Base-by-base conservation (phyloP, 2,113 vertebrate genomes). In the Phoenicopterus ruber region DNA sequence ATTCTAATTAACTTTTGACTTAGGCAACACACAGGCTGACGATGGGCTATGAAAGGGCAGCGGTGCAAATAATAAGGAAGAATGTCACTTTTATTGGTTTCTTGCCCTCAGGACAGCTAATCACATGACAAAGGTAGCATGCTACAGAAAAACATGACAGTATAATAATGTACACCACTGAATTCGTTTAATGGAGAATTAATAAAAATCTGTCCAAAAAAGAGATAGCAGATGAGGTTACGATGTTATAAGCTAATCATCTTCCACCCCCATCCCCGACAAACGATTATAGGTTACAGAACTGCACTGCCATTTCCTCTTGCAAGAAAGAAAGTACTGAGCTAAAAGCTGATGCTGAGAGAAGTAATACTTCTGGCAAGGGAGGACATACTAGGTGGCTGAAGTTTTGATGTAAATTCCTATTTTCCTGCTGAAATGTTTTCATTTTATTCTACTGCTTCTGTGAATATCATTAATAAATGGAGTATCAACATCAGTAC, bases 1-100 rank as follows among this genome's bases (percentile, higher is more conserved):
- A 52, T 67, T 96, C 97, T 97, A 98, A 98, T 98, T 97, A 98
- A 94, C 91, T 97, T 96, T 52, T 76, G 93, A 95, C 95, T 96
- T 89, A 78, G 86, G 94, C 54, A 91, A 82, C 83, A 67, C 86
- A 66, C 11, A 70, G 69, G 88, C 86, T 80, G 73, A 65, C 24
- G 47, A 96, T 13, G 82, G 82, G 82, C 93, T 93, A 61, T 17
- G 77, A 93, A 96, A 94, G 86, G 61, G 91, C 47, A 93, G 88
- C 36, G 16, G 94, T 50, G 88, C 72, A 84, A 91, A 76, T 95
- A 97, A 97, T 94, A 97, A 97, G 86, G 84, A 92, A 88, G 73
- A 61, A 86, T 92, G 91, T 90, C 19, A 83, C 72, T 96, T 95
- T 94, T 97, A 97, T 94, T 93, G 84, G 93, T 83, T 90, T 96